These are phyloP conservation scores for Orthonyx spaldingii DNA, from an alignment of 2,113 vertebrate species.

Conservation along the genomic window DNA sequence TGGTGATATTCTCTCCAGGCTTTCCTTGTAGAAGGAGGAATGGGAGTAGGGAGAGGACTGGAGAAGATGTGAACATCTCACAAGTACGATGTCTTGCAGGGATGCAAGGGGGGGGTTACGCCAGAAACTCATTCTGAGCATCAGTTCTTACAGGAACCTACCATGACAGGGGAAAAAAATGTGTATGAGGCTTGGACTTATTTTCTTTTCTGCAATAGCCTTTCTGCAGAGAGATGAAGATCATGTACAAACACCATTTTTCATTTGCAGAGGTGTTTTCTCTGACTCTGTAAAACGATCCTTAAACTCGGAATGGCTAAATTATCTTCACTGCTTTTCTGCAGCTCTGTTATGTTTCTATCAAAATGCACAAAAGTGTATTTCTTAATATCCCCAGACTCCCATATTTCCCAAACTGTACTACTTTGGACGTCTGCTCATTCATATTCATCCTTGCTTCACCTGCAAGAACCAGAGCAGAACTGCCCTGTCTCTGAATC, in stretches of 20 bases:
- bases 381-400: conserved; percentile 36
- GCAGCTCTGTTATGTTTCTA: not conserved
- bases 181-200: not conserved
- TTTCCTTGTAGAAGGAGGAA: not conserved
- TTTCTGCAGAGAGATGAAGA: not conserved
- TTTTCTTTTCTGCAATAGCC: not conserved
- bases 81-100: not conserved
- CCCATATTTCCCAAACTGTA: not conserved
- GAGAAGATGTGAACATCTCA: not conserved
- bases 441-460: conserved; percentile 32
- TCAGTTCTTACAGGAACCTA: not conserved
- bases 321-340: conserved; percentile 7
- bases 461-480: not conserved
- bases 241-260: not conserved
- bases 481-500: not conserved
- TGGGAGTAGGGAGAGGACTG: not conserved
- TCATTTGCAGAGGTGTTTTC: conserved; percentile 1
- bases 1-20: not conserved
- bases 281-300: not conserved
- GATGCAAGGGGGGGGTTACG: not conserved
- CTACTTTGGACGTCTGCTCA: not conserved
- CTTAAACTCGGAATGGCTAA: not conserved
- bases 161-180: not conserved
- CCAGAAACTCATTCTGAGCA: not conserved
- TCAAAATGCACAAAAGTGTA: conserved; percentile 20